Conservation (phyloP, 1,140 invertebrate genomes). For the Zaprionus gabonicus region DNA sequence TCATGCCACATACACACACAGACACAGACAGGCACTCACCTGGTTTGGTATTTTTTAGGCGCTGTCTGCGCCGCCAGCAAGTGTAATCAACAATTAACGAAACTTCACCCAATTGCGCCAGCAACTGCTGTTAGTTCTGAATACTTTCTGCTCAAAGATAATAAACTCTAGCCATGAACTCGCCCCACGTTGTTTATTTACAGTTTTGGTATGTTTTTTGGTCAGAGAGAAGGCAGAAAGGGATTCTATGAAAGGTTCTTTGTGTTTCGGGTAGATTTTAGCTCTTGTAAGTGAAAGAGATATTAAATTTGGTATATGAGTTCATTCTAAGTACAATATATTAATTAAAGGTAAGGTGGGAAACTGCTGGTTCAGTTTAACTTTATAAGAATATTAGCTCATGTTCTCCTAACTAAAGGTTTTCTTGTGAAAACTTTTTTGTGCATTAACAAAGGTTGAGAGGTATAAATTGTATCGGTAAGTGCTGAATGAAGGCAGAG, state of each 20-base stretch:
- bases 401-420: no score
- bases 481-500: no score
- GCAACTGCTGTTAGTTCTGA: background rate
- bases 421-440: no score
- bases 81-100: conserved; percentile 45
- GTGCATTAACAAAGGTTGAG: no score
- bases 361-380: no score
- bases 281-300: background rate
- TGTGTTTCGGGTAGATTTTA: background rate
- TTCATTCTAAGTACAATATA: background rate
- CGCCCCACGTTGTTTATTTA: background rate
- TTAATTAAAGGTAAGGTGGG: no score
- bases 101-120: conserved; percentile 18
- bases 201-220: background rate
- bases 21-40: conserved; percentile 1
- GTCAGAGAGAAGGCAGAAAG: background rate
- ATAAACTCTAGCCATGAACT: background rate
- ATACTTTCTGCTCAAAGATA: background rate
- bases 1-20: conserved; percentile 10
- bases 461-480: no score
- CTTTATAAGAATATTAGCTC: no score
- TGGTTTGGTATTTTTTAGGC: conserved; percentile 14
- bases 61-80: conserved; percentile 8
- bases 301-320: background rate
- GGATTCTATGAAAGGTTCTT: background rate